Evolutionary conservation across 2,888 invertebrate genomes (phyloP), one percentile per base, ranked within the genome.

Genomic region (Leucophora obtusa): DNA sequence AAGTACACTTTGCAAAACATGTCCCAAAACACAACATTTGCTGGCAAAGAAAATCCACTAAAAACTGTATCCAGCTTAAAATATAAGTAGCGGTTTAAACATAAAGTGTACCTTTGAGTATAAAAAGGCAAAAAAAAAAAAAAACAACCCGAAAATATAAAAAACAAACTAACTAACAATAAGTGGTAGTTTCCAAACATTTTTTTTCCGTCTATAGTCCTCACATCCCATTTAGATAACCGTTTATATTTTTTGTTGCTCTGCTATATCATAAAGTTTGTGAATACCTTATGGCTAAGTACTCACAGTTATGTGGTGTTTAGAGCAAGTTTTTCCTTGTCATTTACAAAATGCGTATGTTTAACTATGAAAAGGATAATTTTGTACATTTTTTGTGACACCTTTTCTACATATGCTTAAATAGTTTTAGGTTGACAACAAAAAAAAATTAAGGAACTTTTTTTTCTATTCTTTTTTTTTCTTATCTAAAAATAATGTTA

Each of bases 261-360:
- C 56, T 38, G 4, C 21, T 5, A 4, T 17, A 35, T 70, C 28
- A 62, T 47, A 62, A 71, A 72, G 54, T 50, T 56, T n/a, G 15
- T 15, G 50, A 63, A 63, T 56, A 50, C 47, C 63, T 21, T 72
- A 54, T 33, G 63, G 43, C 43, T 47, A 60, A 71, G 70, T 71
- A 43, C 43, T 43, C 51, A 18, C 11, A 38, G 70, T 71, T 60
- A 51, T 59, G 51, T 47, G 33, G 18, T 50, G 50, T 38, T 66
- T 50, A 35, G 17, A 14, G 33, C 18, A 2, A 47, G n/a, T 53
- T 21, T 60, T 60, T 21, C 15, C 58, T 43, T 50, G 47, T 15
- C 11, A 28, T 50, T 28, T 63, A 38, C 10, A 33, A 51, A 56
- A 18, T 62, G 62, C 35, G 63, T 72, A 33, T 18, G 3, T n/a